phyloP scores from a whole-genome alignment of 2,113 vertebrate genomes.

The Nycticryphes semicollaris region DNA sequence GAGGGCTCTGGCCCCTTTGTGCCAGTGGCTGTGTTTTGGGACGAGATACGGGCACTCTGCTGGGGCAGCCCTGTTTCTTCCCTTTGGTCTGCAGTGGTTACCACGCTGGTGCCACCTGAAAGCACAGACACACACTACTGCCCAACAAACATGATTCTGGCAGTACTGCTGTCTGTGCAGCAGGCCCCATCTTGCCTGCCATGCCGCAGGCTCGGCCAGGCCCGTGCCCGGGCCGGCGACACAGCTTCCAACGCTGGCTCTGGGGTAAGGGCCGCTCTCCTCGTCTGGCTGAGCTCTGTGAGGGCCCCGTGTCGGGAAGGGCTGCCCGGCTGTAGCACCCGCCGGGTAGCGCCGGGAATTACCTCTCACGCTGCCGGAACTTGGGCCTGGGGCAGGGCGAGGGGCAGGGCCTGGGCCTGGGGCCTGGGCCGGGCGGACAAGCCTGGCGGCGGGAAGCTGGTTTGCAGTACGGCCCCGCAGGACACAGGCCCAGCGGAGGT shows the following conservation, averaged over 20 bases:
- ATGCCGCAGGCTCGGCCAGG: accelerated
- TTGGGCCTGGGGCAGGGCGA: neutral
- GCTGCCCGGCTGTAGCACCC: accelerated
- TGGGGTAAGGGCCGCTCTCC: neutral
- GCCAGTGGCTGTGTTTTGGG: accelerated
- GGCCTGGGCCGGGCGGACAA: neutral
- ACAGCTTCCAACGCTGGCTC: accelerated
- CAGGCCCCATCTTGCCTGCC: accelerated
- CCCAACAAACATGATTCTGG: accelerated
- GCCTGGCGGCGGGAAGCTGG: neutral
- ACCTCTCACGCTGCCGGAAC: accelerated
- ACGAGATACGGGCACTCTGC: accelerated
- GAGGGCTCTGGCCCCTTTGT: neutral
- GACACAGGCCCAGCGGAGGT: no score
- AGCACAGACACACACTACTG: accelerated
- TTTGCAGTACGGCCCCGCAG: neutral
- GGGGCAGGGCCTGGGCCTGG: no score
- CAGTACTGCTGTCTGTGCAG: neutral
- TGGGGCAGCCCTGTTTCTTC: neutral
- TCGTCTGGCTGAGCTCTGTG: neutral
- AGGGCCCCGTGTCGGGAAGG: accelerated
- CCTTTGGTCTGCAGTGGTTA: neutral
- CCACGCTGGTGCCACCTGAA: accelerated
- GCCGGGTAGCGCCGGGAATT: accelerated
- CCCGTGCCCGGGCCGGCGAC: accelerated